phyloP scores from a whole-genome alignment of 2,888 invertebrate species.

The Leistus spinibarbis region DNA sequence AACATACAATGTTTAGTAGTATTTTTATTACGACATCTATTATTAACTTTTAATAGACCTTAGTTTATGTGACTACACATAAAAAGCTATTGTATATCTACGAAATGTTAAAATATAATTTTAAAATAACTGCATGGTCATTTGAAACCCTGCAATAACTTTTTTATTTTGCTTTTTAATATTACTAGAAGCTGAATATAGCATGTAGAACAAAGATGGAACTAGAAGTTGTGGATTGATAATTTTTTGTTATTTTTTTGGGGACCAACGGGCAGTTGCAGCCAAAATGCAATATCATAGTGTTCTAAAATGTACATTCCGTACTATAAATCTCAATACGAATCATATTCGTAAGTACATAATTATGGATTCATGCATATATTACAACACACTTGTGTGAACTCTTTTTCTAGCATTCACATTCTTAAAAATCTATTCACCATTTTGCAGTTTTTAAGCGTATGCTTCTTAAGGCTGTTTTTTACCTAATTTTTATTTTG shows the following conservation, averaged over 20 bases:
- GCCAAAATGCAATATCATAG: slow-evolving; percentile 35
- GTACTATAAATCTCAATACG: background rate
- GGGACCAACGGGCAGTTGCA: slow-evolving; percentile 26
- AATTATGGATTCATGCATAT: too few relatives aligned
- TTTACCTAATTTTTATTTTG: too few relatives aligned
- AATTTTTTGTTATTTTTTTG: slow-evolving; percentile 16
- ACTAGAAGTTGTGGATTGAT: slow-evolving; percentile 14
- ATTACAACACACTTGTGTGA: too few relatives aligned
- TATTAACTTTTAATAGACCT: background rate
- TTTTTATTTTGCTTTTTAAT: background rate
- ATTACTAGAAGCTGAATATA: background rate
- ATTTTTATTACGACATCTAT: background rate
- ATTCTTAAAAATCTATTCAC: too few relatives aligned
- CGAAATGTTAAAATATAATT: background rate
- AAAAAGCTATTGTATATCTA: background rate
- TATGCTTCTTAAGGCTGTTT: too few relatives aligned
- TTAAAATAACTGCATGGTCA: background rate
- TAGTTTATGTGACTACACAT: background rate
- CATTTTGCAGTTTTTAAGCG: too few relatives aligned
- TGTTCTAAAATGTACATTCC: slow-evolving; percentile 23
- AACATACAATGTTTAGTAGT: background rate
- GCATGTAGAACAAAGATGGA: slow-evolving; percentile 18
- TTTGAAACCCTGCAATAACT: background rate
- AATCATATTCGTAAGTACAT: too few relatives aligned
- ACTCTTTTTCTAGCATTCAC: too few relatives aligned